Evolutionary conservation across 53 echinoderm and acorn worm species (phyloP).

Genomic region (Holothuria leucospilota): DNA sequence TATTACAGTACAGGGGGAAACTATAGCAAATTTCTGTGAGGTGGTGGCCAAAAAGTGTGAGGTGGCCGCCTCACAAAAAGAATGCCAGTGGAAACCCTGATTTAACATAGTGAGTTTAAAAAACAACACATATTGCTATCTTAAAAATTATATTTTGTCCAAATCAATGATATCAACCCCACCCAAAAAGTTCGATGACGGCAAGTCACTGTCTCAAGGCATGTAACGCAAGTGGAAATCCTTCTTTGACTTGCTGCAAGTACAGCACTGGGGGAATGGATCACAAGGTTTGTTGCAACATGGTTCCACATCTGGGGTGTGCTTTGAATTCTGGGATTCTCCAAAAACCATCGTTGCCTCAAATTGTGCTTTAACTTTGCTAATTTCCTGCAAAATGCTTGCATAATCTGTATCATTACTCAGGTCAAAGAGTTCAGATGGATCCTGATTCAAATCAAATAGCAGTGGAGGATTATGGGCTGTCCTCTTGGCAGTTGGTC

Average conservation of each 20-base stretch:
- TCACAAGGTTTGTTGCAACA: conserved; percentile 84
- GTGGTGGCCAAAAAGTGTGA: no score
- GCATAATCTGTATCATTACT: conserved; percentile 59
- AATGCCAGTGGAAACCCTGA: no score
- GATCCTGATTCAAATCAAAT: conserved; percentile 83
- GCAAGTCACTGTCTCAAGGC: no score
- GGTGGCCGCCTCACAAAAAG: no score
- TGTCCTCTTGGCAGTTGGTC: conserved; percentile 65
- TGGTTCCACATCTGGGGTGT: conserved; percentile 74
- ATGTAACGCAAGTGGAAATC: no score
- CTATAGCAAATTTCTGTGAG: no score
- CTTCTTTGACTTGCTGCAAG: conserved; percentile 32
- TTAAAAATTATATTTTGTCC: no score
- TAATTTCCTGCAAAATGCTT: conserved; percentile 56
- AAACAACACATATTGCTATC: no score
- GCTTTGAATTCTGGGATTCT: conserved; percentile 55
- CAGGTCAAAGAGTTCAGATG: conserved; percentile 85
- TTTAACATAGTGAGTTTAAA: no score
- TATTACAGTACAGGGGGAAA: no score
- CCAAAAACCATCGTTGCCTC: conserved; percentile 80
- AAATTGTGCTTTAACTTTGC: conserved; percentile 61
- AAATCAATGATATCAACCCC: no score
- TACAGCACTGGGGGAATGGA: conserved; percentile 91
- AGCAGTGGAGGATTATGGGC: conserved; percentile 82
- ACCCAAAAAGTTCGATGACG: no score